Base-by-base conservation (phyloP, 2,113 vertebrate species). In the Lucifuga dentata region DNA sequence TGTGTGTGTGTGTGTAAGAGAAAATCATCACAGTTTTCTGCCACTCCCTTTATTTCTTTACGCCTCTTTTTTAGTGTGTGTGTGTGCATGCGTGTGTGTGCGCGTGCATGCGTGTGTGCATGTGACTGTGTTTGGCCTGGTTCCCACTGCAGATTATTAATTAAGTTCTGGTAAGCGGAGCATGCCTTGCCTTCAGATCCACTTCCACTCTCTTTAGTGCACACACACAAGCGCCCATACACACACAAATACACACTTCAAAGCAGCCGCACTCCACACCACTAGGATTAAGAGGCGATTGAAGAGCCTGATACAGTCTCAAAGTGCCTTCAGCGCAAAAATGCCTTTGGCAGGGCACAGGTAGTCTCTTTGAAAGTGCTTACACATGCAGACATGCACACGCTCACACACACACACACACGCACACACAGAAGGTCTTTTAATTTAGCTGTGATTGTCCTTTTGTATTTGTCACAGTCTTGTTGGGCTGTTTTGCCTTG, bases 131-230 rank as follows among this genome's bases (percentile, higher is more conserved):
- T 66, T 75, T 89, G 86, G 81, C 88, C 80, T 55, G 46, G 53
- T 83, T 92, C 89, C 86, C 88, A 65, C 72, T 77, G 73, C 70
- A 83, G 88, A 90, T 90, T 89, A 87, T 91, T 92, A 92, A 93
- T 92, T 90, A 91, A 86, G 88, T 89, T 89, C 78, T 72, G 61
- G 83, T 90, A 87, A 89, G 85, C 68, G 60, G 69, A 82, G 71
- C 80, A 86, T 88, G 83, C 74, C 76, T 88, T 66, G 70, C 84
- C 78, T 86, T 90, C 80, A 89, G 78, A 92, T 90, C 77, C 81
- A 86, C 81, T 89, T 83, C 76, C 77, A 80, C 79, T 86, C 68
- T 88, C 74, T 82, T 80, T 67, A 70, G 45, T 56, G 59, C 75
- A 65, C 86, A 68, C 69, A 50, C 67, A 55, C 66, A 56, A 36